These are phyloP conservation scores for Thelaira solivaga DNA, from an alignment of 2,888 invertebrate genomes.

Conservation along the genomic window DNA sequence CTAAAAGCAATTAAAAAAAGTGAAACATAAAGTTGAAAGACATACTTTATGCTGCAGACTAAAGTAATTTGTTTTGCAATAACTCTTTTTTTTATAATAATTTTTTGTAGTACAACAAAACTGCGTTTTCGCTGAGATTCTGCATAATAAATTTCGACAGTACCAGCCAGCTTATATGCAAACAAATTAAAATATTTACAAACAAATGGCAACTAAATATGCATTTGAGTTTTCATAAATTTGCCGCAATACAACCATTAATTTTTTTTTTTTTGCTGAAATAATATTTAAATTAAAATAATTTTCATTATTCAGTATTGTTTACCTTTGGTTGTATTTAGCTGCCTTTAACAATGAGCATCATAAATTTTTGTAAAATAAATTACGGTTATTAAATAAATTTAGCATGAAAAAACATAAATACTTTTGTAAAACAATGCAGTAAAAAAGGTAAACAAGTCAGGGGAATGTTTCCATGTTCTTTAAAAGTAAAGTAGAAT, in stretches of 20 bases:
- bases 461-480: too few relatives aligned
- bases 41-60: too few relatives aligned
- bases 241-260: constrained; percentile 28
- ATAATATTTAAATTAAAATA: constrained; percentile 29
- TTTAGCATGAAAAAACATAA: too few relatives aligned
- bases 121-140: neutral
- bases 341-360: constrained; percentile 2
- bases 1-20: too few relatives aligned
- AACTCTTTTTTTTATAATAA: too few relatives aligned
- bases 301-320: constrained; percentile 13
- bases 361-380: constrained; percentile 8
- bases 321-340: constrained; percentile 16
- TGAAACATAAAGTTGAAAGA: too few relatives aligned
- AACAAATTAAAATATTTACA: neutral
- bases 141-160: constrained; percentile 1
- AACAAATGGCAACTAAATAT: neutral
- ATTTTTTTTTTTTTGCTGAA: too few relatives aligned
- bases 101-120: too few relatives aligned
- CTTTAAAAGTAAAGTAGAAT: too few relatives aligned
- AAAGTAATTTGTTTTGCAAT: constrained; percentile 1
- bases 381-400: constrained; percentile 35
- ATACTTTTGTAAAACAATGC: too few relatives aligned
- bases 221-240: neutral
- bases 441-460: too few relatives aligned
- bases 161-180: constrained; percentile 6